These are phyloP conservation scores for Diarsia dahlii DNA, from an alignment of 2,888 invertebrate genomes.

Conservation along the genomic window DNA sequence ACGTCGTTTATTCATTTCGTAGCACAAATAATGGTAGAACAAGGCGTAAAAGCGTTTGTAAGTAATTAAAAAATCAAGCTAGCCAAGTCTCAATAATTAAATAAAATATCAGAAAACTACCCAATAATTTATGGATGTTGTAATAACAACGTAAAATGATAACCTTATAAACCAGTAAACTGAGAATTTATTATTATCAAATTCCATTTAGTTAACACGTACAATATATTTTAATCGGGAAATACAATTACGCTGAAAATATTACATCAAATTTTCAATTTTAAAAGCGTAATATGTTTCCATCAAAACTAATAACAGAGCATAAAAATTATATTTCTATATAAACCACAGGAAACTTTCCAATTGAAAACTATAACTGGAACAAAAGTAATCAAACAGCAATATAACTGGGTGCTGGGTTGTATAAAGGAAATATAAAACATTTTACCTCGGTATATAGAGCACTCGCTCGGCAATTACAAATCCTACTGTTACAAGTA, in stretches of 20 bases:
- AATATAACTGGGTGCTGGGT: conserved; percentile 3
- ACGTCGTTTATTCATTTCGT: too few relatives aligned
- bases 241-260: not conserved
- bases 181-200: not conserved
- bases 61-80: too few relatives aligned
- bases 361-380: conserved; percentile 20
- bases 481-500: conserved; percentile 95
- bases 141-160: too few relatives aligned
- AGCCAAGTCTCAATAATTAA: too few relatives aligned
- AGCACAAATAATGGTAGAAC: too few relatives aligned
- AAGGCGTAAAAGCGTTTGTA: too few relatives aligned
- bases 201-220: not conserved
- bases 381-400: conserved; percentile 47
- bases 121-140: too few relatives aligned
- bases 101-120: not conserved
- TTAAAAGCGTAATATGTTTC: not conserved
- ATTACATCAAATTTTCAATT: not conserved
- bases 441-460: conserved; percentile 95
- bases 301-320: not conserved
- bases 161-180: not conserved
- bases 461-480: conserved; percentile 97
- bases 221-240: too few relatives aligned
- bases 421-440: conserved; percentile 24
- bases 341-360: conserved; percentile 2
- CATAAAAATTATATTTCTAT: not conserved